Conservation (phyloP, 2,113 vertebrate genomes). For the Podocnemis expansa region DNA sequence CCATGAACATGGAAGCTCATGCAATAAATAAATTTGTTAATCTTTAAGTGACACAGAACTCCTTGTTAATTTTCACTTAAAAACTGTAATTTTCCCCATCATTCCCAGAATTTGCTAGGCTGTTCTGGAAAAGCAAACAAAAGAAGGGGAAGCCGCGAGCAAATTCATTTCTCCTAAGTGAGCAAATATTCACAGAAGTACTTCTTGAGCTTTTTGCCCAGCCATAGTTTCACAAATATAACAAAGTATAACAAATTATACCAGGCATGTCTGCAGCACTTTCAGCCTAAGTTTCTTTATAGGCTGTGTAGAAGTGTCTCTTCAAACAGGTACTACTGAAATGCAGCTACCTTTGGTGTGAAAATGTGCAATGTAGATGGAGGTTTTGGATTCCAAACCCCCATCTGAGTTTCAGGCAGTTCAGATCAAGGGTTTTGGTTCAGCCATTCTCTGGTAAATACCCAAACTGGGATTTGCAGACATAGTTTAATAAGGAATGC, state of each 20-base stretch:
- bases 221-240: background rate
- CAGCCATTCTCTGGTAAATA: background rate
- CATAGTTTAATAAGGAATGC: background rate
- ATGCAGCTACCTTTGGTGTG: background rate
- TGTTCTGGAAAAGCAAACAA: background rate
- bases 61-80: background rate
- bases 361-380: fast-evolving
- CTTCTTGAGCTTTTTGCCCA: background rate
- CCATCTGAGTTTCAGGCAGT: background rate
- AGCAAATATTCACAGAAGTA: background rate
- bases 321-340: background rate
- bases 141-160: background rate
- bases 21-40: too few species aligned
- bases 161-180: background rate
- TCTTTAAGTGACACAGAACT: too few species aligned
- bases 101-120: background rate
- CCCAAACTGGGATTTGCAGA: background rate
- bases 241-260: background rate
- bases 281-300: background rate
- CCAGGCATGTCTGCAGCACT: background rate
- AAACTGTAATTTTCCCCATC: background rate
- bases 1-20: too few species aligned
- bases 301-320: fast-evolving
- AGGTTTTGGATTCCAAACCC: background rate
- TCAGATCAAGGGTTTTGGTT: background rate